Evolutionary conservation across 2,888 invertebrate genomes (phyloP).

Genomic region (Clistopyga incitator): DNA sequence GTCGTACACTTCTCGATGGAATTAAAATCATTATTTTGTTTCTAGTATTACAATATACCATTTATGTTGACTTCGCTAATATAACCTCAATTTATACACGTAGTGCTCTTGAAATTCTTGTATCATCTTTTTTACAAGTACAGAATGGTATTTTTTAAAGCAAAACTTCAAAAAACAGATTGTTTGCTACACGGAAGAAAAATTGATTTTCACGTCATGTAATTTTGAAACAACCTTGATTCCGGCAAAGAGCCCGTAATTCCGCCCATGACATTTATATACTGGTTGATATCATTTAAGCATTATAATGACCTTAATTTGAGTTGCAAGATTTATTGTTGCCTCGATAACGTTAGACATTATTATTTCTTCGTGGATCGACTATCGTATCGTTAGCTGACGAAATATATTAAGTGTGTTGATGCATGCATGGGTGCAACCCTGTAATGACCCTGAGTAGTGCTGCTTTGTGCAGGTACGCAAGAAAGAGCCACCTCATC

Average conservation of each 20-base stretch:
- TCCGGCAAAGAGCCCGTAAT: background rate
- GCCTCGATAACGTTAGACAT: background rate
- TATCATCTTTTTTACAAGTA: no score
- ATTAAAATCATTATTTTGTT: no score
- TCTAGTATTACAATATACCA: no score
- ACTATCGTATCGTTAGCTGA: conserved; percentile 15
- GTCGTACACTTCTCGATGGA: no score
- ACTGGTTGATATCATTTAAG: background rate
- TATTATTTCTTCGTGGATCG: background rate
- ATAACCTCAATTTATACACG: no score
- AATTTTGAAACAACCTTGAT: no score
- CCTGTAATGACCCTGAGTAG: conserved; percentile 84
- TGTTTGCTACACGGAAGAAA: no score
- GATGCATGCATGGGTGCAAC: conserved; percentile 69
- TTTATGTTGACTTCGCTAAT: no score
- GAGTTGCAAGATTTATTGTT: background rate
- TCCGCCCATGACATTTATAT: background rate
- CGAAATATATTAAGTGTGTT: conserved; percentile 60
- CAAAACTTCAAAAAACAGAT: no score
- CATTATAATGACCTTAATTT: background rate
- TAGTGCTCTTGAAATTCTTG: no score
- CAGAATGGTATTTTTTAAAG: no score
- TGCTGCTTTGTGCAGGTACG: conserved; percentile 94
- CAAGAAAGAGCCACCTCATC: conserved; percentile 96
- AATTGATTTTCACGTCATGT: no score